Base-by-base conservation (phyloP, 2,888 invertebrate species). In the Phortica magna region DNA sequence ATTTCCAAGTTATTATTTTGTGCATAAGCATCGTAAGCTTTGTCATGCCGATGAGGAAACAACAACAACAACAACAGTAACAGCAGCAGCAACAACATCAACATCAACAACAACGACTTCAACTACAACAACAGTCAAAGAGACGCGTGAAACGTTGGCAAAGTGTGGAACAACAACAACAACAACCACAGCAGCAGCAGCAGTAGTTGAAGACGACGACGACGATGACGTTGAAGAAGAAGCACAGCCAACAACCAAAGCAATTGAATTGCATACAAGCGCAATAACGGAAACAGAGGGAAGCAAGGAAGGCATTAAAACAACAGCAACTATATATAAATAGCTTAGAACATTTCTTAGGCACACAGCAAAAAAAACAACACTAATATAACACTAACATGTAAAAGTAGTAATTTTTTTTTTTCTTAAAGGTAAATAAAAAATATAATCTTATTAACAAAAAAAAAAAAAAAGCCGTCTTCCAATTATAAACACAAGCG, bases 1-100 rank as follows among this genome's bases (percentile, higher is more conserved):
- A 91, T 98, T 98, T 91, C 98, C 98, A 1, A 97, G 97, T 82
- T 98, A 98, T 90, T 98, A 98, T 92, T 98, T 98, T 93, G 97
- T 97, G 39, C 97, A 98, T 91, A 98, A 98, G 89, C 98, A 98
- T 90, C 93, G 97, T 74, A 97, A 97, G 92, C 92, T 95, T 86
- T 97, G 97, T 88, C 97, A 98, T 89, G 95, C 95, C 22, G 91
- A 92, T 74, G 92, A 92, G 75, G 92, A 92, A 42, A 83, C 82
- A 61, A 48, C 78, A 0, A 77, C 77, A 73, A 77, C 77, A 75
- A 78, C 81, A 79, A 42, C 74, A n/a, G 70, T 76, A 76, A 39
- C 73, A 76, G 17, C 61, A 55, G 19, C 14, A 10, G 14, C 53
- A 22, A 22, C n/a, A 75, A 48, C 64, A 68, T 14, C 9, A 78